Percentiles rank a stretch among this genome's conserved stretches.
Evolutionary conservation across 2,113 vertebrate genomes (phyloP).

Genomic region (Microtus richardsoni): DNA sequence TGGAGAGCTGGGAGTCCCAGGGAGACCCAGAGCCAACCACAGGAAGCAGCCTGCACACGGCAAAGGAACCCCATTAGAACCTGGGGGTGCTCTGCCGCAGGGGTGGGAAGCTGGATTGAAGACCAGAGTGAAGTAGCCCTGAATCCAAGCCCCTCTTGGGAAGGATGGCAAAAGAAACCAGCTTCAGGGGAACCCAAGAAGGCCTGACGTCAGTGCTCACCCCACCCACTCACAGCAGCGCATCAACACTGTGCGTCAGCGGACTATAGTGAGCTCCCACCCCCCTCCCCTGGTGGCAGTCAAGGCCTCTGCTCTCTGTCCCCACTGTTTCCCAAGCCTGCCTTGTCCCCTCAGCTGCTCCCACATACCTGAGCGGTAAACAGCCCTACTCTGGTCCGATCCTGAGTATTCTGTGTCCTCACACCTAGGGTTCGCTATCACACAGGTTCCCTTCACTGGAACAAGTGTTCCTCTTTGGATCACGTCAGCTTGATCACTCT

Average conservation of each 20-base stretch:
- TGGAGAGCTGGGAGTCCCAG: background rate
- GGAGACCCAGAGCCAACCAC: conserved; percentile 10
- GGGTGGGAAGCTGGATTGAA: conserved; percentile 12
- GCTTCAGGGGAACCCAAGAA: conserved; percentile 40
- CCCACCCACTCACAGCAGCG: rapidly evolving
- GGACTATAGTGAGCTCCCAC: background rate
- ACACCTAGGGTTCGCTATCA: background rate
- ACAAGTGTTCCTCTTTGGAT: background rate
- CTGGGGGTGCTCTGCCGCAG: background rate
- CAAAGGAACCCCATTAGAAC: background rate
- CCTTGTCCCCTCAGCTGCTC: background rate
- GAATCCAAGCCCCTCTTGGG: background rate
- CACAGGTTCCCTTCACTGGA: background rate
- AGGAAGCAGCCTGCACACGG: background rate
- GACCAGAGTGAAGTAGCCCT: background rate
- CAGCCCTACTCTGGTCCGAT: background rate
- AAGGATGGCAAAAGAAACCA: conserved; percentile 3
- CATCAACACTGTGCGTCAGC: background rate
- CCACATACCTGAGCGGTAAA: background rate
- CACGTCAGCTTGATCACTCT: background rate
- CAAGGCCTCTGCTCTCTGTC: background rate
- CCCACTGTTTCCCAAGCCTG: background rate
- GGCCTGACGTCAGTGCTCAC: background rate
- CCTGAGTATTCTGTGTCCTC: background rate
- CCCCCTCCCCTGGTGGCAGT: background rate